Base-by-base conservation (phyloP, 2,797 vertebrate species). In the Enteromius unitaeniatus region DNA sequence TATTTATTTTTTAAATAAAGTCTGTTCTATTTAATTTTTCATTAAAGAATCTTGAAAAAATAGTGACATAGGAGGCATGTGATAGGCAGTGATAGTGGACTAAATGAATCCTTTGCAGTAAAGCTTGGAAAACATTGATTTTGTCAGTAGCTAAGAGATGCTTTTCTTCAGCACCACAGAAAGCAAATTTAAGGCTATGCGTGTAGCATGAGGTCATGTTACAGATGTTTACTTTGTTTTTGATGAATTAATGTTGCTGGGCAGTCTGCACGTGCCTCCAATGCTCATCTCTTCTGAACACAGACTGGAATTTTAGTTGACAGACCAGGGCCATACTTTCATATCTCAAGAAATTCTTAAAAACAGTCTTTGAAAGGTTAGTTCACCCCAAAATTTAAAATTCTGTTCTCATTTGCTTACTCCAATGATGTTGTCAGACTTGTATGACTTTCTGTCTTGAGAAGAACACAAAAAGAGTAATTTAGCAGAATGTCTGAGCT, bases 41-140 rank as follows among this genome's bases (percentile, higher is more conserved):
- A 45, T 28, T 23, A 47, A 47, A 26, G 6, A 26, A 47, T 47
- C 68, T 14, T 70, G 1, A 15, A 70, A 67, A 42, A n/a, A 23
- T n/a, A n/a, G n/a, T n/a, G n/a, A n/a, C n/a, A n/a, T n/a, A n/a
- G n/a, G n/a, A n/a, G n/a, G n/a, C n/a, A n/a, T n/a, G n/a, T n/a
- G n/a, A n/a, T n/a, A n/a, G 0, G 26, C 55, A 72, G 15, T 70
- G 88, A 85, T 74, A 84, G 90, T 90, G 89, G 87, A 31, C 37
- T 34, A 90, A 88, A 85, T 70, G 0, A 9, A 79, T 88, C 64
- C 62, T 89, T 87, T 85, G 76, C 88, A 40, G 69, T 89, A 85
- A 34, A 70, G 85, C 89, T 92, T 90, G 89, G 92, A 92, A 92
- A 88, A 90, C 85, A 88, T 94, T 94, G 89, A 93, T 89, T 91